Evolutionary conservation across 2,888 invertebrate species (phyloP).

Genomic region (Carpatolechia fugitivella): DNA sequence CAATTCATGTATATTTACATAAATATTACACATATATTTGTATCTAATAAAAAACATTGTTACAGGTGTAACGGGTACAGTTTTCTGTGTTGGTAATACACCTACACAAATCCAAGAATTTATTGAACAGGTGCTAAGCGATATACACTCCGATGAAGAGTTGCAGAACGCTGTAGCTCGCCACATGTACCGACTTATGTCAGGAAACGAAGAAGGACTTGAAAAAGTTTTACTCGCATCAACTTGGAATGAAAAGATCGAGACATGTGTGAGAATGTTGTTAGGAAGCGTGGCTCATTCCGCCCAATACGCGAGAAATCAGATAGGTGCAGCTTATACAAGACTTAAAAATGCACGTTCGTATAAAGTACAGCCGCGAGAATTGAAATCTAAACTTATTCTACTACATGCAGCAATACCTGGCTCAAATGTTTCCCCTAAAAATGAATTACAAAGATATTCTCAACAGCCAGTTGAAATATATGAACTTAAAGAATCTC

Average conservation of each 20-base stretch:
- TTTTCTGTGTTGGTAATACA: too few relatives aligned
- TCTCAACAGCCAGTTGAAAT: too few relatives aligned
- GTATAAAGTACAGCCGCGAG: conserved; percentile 23
- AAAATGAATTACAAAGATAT: conserved; percentile 26
- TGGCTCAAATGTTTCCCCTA: not conserved
- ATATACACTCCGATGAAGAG: conserved; percentile 39
- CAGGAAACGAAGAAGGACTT: conserved; percentile 21
- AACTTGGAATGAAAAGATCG: too few relatives aligned
- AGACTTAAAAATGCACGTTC: conserved; percentile 30
- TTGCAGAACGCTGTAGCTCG: too few relatives aligned
- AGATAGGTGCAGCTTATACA: too few relatives aligned
- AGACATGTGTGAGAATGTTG: too few relatives aligned
- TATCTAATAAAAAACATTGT: too few relatives aligned
- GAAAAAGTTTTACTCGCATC: conserved; percentile 23
- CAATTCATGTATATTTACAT: too few relatives aligned
- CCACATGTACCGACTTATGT: conserved; percentile 42
- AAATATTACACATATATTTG: too few relatives aligned
- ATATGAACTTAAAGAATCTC: too few relatives aligned
- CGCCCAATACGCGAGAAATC: too few relatives aligned
- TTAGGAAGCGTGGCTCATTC: too few relatives aligned
- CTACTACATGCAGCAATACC: not conserved
- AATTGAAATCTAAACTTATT: conserved; percentile 32
- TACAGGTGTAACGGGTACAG: conserved; percentile 48
- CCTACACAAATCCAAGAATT: conserved; percentile 40
- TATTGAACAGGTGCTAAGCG: conserved; percentile 35